A percentile compares a stretch with the other conserved stretches of the same genome.
Conservation (phyloP, 2,797 vertebrate species). For the Chromis chromis region DNA sequence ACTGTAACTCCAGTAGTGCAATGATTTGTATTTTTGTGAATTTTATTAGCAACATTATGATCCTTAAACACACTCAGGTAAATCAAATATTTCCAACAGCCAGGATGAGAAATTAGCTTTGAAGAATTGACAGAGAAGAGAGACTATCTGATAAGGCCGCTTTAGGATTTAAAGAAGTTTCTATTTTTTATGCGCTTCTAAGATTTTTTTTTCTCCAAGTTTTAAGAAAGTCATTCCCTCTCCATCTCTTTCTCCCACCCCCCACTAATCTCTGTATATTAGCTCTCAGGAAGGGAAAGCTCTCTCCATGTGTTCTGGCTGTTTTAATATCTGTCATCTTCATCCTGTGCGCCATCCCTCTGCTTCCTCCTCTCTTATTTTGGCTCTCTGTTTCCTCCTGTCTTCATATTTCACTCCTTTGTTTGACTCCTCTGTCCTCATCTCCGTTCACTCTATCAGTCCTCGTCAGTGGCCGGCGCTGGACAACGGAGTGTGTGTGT, state of each 20-base stretch:
- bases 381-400: slow-evolving; percentile 84
- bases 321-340: slow-evolving; percentile 89
- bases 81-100: slow-evolving; percentile 30
- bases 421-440: slow-evolving; percentile 86
- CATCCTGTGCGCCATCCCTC: slow-evolving; percentile 86
- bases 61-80: slow-evolving; percentile 29
- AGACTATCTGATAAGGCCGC: slow-evolving; percentile 32
- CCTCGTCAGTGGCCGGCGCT: slow-evolving; percentile 58
- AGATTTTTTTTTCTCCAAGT: slow-evolving; percentile 17
- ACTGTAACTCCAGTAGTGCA: neutral
- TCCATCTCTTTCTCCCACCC: slow-evolving; percentile 41
- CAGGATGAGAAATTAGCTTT: slow-evolving; percentile 29
- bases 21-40: slow-evolving; percentile 42
- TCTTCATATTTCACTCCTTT: slow-evolving; percentile 85
- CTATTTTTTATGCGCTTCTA: slow-evolving; percentile 27
- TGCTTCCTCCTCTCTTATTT: slow-evolving; percentile 83
- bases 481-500: slow-evolving; percentile 35
- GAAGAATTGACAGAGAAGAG: slow-evolving; percentile 38
- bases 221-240: slow-evolving; percentile 46
- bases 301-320: slow-evolving; percentile 78
- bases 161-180: slow-evolving; percentile 55
- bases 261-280: slow-evolving; percentile 87
- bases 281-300: slow-evolving; percentile 84
- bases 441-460: slow-evolving; percentile 79
- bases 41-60: slow-evolving; percentile 24